A percentile compares a stretch with the other conserved stretches of the same genome.
phyloP scores from a whole-genome alignment of 2,888 invertebrate species.

The Clistopyga incitator region DNA sequence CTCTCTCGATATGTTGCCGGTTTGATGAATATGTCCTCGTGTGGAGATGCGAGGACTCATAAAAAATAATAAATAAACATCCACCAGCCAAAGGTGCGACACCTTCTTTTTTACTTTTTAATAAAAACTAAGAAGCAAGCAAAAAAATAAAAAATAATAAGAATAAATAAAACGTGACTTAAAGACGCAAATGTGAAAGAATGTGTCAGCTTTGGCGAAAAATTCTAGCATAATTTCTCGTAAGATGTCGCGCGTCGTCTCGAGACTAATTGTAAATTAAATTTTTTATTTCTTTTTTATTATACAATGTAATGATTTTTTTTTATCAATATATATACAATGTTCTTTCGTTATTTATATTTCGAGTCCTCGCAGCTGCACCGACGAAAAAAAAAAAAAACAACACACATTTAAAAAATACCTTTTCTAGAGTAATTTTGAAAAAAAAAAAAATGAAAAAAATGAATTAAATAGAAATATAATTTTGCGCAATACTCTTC shows the following conservation, averaged over 20 bases:
- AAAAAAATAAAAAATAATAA: no score
- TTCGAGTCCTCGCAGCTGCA: constrained; percentile 62
- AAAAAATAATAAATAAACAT: constrained; percentile 63
- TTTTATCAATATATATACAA: constrained; percentile 28
- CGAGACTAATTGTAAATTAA: constrained; percentile 38
- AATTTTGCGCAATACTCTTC: constrained; percentile 64
- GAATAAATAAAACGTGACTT: constrained; percentile 4
- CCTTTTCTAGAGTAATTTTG: constrained; percentile 68
- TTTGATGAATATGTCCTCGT: constrained; percentile 20
- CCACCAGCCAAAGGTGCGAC: not conserved
- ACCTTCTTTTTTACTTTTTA: constrained; percentile 14
- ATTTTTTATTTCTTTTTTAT: constrained; percentile 57
- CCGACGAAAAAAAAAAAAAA: constrained; percentile 52
- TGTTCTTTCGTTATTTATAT: constrained; percentile 38
- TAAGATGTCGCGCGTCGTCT: constrained; percentile 13
- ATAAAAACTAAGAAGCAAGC: constrained; percentile 8
- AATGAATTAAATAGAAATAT: constrained; percentile 53
- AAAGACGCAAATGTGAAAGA: constrained; percentile 4
- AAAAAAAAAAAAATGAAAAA: constrained; percentile 36
- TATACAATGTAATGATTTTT: constrained; percentile 49
- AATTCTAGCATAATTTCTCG: constrained; percentile 46
- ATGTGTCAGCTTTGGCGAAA: constrained; percentile 20
- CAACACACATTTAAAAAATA: no score
- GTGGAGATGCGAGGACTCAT: constrained; percentile 59
- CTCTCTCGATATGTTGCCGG: constrained; percentile 25